Conservation (phyloP, 2,797 vertebrate genomes). For the Enteromius thamalakanensis region DNA sequence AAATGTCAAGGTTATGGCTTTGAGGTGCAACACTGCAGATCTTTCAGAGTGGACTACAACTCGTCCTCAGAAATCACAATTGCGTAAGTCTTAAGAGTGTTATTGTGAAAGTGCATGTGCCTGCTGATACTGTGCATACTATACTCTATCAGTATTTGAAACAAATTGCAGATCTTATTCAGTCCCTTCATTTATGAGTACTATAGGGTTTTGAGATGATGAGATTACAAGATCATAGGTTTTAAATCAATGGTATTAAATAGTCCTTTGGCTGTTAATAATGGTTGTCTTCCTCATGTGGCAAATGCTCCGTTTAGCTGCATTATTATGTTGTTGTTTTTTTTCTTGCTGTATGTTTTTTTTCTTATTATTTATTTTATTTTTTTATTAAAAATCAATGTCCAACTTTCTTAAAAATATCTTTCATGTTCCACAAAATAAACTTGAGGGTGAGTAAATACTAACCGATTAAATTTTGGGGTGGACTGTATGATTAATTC, state of each 20-base stretch:
- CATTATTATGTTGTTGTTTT: neutral
- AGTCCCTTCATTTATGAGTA: neutral
- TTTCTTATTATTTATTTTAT: no score
- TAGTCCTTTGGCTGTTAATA: neutral
- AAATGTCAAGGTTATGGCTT: constrained; percentile 97
- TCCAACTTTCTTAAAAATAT: neutral
- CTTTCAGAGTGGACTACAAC: constrained; percentile 89
- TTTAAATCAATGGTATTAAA: neutral
- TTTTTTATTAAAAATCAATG: no score
- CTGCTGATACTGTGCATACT: neutral
- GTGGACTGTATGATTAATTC: neutral
- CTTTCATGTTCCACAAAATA: neutral
- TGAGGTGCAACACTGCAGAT: constrained; percentile 90
- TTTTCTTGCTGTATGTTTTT: neutral
- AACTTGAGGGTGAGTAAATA: neutral
- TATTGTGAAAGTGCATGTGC: neutral
- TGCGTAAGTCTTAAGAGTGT: constrained; percentile 81
- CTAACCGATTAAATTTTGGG: neutral
- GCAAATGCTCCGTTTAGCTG: neutral
- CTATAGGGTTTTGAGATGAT: neutral
- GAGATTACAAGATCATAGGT: neutral
- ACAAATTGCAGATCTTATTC: neutral
- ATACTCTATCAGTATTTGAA: neutral
- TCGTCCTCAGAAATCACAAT: constrained; percentile 92
- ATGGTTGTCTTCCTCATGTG: neutral